A percentile compares a stretch with the other conserved stretches of the same genome.
These are phyloP conservation scores for Centropus unirufus DNA, from an alignment of 2,113 vertebrate species.

Conservation along the genomic window DNA sequence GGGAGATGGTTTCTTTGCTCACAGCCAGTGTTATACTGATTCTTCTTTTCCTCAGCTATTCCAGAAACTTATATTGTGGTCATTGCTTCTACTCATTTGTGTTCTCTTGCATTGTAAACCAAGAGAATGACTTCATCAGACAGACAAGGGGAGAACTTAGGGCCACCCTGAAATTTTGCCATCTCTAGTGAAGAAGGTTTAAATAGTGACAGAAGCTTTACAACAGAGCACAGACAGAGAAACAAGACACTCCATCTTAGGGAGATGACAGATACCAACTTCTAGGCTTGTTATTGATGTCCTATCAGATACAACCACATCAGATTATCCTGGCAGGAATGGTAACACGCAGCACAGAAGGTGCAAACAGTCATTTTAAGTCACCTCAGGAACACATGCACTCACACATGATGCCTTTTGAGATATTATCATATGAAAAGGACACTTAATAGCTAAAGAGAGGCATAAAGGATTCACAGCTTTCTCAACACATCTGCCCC, in stretches of 20 bases:
- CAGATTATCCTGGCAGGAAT: slow-evolving; percentile 36
- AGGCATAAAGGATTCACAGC: neutral
- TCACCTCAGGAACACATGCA: neutral
- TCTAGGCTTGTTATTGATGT: slow-evolving; percentile 61
- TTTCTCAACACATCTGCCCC: neutral
- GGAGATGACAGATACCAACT: slow-evolving; percentile 60
- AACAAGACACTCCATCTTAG: slow-evolving; percentile 67
- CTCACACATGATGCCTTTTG: neutral
- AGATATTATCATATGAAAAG: neutral
- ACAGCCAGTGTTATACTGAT: neutral
- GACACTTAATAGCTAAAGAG: neutral
- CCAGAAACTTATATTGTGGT: neutral
- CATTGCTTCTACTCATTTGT: neutral
- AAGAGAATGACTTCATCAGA: neutral
- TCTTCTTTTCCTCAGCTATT: neutral
- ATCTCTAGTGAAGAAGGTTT: slow-evolving; percentile 42
- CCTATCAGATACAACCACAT: slow-evolving; percentile 40
- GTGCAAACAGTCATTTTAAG: slow-evolving; percentile 54
- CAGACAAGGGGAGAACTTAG: neutral
- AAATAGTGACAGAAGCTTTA: slow-evolving; percentile 72
- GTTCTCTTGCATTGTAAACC: neutral
- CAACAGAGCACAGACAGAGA: slow-evolving; percentile 46
- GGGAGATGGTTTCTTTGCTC: neutral
- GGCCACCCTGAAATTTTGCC: slow-evolving; percentile 46
- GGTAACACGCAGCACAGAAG: slow-evolving; percentile 22